A percentile compares a stretch with the other conserved stretches of the same genome.
These are phyloP conservation scores for Andricus grossulariae DNA, from an alignment of 1,140 invertebrate species.

Conservation along the genomic window DNA sequence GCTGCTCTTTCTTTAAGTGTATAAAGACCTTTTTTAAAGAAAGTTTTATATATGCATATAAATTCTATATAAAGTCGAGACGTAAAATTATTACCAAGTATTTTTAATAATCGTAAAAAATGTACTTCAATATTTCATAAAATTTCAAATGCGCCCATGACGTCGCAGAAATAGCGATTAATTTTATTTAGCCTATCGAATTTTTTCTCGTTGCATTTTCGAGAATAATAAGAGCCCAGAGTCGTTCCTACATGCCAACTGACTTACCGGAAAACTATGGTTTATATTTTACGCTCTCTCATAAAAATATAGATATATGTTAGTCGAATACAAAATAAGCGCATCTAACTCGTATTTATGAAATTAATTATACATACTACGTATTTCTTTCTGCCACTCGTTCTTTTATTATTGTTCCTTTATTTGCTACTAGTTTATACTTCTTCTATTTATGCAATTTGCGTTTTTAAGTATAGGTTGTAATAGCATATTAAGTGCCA, in stretches of 20 bases:
- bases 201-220: neutral
- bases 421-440: neutral
- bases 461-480: neutral
- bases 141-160: constrained; percentile 19
- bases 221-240: neutral
- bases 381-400: too few species aligned
- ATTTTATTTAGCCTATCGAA: neutral
- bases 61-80: neutral
- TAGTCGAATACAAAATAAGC: neutral
- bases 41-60: too few species aligned
- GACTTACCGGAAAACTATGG: neutral
- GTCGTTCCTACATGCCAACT: neutral
- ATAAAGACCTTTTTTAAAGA: neutral
- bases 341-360: neutral
- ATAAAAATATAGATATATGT: neutral
- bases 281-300: neutral
- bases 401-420: neutral
- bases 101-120: neutral
- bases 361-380: neutral
- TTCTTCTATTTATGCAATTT: neutral
- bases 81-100: neutral
- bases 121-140: neutral
- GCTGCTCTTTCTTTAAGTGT: neutral
- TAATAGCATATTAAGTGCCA: neutral
- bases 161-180: neutral